These are phyloP conservation scores for Aethes cnicana DNA, from an alignment of 2,888 invertebrate genomes.

Conservation along the genomic window DNA sequence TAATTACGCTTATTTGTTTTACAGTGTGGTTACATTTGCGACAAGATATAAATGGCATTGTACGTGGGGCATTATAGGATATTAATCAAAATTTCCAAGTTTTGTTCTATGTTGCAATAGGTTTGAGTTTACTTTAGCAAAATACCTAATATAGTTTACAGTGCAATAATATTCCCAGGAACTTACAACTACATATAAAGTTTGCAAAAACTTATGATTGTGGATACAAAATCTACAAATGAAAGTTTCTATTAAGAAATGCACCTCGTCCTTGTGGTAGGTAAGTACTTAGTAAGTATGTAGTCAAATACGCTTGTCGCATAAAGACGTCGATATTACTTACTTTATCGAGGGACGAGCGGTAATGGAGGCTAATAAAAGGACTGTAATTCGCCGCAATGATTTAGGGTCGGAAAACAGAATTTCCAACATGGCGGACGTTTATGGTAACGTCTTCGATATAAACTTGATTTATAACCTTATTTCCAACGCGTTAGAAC, in stretches of 20 bases:
- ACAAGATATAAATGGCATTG: slow-evolving; percentile 30
- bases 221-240: no score
- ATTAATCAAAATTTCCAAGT: background rate
- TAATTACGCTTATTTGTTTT: no score
- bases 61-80: slow-evolving; percentile 22
- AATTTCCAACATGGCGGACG: slow-evolving; percentile 46
- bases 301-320: background rate
- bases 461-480: slow-evolving; percentile 22
- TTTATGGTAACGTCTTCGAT: slow-evolving; percentile 36
- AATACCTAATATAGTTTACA: no score
- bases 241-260: no score
- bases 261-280: no score
- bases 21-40: no score
- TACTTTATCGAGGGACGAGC: slow-evolving; percentile 35
- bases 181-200: no score
- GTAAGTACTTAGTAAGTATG: no score
- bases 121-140: no score
- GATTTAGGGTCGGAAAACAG: slow-evolving; percentile 54
- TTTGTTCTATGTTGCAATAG: background rate
- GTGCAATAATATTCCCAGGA: no score
- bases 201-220: no score
- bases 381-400: slow-evolving; percentile 48
- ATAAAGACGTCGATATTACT: slow-evolving; percentile 2
- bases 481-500: slow-evolving; percentile 18
- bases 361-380: slow-evolving; percentile 50